Base-by-base conservation (phyloP, 2,888 invertebrate genomes). In the Lepeophtheirus nordmannii region DNA sequence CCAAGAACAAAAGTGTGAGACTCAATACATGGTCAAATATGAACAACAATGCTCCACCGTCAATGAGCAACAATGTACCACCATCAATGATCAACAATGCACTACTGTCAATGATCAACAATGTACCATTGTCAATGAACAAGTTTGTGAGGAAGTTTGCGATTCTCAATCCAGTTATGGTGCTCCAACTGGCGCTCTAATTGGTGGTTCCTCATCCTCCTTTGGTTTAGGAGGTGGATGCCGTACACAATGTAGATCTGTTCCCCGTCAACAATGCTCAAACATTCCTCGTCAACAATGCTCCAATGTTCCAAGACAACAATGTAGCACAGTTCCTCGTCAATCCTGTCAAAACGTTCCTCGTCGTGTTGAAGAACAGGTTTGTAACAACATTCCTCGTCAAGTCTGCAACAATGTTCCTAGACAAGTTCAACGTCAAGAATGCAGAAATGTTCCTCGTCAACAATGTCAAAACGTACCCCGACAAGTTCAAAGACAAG, bases 371-470 rank as follows among this genome's bases (percentile, higher is more conserved):
- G 37, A 22, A 10, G 46, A 53, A 11, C 63, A 63, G 10, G 10
- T 20, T 10, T 63, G 63, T n/a, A 46, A 56, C 23, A 53, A 14
- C 23, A 53, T 63, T 53, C 63, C 63, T 20, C 41, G 63, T 20
- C 63, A 63, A 63, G 11, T 22, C 53, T 63, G 63, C 56, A 22
- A 17, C 46, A 53, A 40, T 53, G 63, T 63, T 23, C 53, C 63
- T 2, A 46, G 56, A 17, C 14, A 17, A 53, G 22, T 38, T 46
- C 41, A 38, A 20, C 39, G 40, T 20, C 62, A 62, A 41, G 62
- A 62, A 17, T 63, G 63, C 38, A 12, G 56, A 12, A 20, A 20
- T 30, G 63, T 46, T 23, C 53, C 56, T 14, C 22, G 56, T 11
- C 63, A 63, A 23, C 12, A 8, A 8, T 63, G 63, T 20, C 9